A percentile compares a stretch with the other conserved stretches of the same genome.
Evolutionary conservation across 2,888 invertebrate genomes (phyloP).

Genomic region (Metalampra italica): DNA sequence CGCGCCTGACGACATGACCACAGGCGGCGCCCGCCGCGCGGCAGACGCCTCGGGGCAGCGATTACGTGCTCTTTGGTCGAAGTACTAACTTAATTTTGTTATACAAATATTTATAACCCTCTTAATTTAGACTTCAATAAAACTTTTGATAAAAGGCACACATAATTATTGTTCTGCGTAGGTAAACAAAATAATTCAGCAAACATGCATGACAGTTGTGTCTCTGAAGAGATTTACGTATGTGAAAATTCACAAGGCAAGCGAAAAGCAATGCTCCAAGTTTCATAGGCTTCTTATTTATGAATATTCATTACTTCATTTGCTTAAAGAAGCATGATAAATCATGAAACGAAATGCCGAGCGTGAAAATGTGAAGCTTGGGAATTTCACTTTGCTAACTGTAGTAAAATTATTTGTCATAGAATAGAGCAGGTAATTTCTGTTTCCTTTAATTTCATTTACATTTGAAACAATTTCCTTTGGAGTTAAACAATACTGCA

Average conservation of each 20-base stretch:
- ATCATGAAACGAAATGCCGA: slow-evolving; percentile 35
- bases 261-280: slow-evolving; percentile 37
- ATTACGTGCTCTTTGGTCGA: no score
- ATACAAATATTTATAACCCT: no score
- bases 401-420: neutral
- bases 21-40: no score
- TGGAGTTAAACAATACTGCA: no score
- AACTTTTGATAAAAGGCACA: neutral
- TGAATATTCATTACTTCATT: slow-evolving; percentile 67
- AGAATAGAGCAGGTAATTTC: neutral
- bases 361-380: slow-evolving; percentile 29
- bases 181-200: slow-evolving; percentile 7
- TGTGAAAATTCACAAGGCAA: slow-evolving; percentile 26
- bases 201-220: slow-evolving; percentile 19
- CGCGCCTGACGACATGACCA: no score
- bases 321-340: slow-evolving; percentile 63
- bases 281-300: slow-evolving; percentile 48
- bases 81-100: no score
- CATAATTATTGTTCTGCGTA: neutral
- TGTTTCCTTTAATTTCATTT: neutral
- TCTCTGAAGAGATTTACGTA: slow-evolving; percentile 29
- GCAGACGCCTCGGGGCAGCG: no score
- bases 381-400: slow-evolving; percentile 1
- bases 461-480: neutral
- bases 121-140: no score